Evolutionary conservation across 2,113 vertebrate genomes (phyloP).

Genomic region (Corythaixoides concolor): DNA sequence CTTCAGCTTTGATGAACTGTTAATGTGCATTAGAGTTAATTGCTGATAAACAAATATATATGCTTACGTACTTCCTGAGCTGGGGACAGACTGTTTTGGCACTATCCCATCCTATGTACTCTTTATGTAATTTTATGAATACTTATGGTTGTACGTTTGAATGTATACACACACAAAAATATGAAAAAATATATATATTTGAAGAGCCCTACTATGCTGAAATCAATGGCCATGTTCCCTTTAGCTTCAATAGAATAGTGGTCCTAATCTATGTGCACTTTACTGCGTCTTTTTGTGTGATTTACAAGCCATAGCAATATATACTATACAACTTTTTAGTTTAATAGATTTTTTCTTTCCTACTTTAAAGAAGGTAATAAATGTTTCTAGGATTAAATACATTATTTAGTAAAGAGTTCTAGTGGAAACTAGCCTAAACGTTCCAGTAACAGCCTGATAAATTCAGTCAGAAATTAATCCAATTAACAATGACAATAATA

Average conservation of each 20-base stretch:
- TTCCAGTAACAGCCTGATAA: not conserved
- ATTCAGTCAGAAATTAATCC: not conserved
- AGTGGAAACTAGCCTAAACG: not conserved
- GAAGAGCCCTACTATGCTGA: not conserved
- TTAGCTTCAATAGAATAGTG: not conserved
- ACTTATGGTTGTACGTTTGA: not conserved
- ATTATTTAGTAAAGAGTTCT: not conserved
- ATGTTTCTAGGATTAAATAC: not conserved
- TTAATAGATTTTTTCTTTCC: not conserved
- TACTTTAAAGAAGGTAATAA: not conserved
- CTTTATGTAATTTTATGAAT: not conserved
- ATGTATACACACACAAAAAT: not conserved
- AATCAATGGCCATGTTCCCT: not conserved
- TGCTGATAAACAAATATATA: not conserved
- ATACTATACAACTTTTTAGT: not conserved
- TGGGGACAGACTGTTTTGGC: not conserved
- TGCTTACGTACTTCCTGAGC: not conserved
- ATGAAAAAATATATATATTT: not conserved
- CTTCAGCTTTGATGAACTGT: not conserved
- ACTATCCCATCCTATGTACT: not conserved
- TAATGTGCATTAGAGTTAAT: not conserved
- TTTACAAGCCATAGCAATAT: not conserved
- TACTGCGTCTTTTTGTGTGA: not conserved
- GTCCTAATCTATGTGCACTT: not conserved
- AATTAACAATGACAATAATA: not conserved